Percentiles rank a stretch among this genome's conserved stretches.
Conservation (phyloP, 1,140 invertebrate species). For the Pseudomyrmex gracilis region DNA sequence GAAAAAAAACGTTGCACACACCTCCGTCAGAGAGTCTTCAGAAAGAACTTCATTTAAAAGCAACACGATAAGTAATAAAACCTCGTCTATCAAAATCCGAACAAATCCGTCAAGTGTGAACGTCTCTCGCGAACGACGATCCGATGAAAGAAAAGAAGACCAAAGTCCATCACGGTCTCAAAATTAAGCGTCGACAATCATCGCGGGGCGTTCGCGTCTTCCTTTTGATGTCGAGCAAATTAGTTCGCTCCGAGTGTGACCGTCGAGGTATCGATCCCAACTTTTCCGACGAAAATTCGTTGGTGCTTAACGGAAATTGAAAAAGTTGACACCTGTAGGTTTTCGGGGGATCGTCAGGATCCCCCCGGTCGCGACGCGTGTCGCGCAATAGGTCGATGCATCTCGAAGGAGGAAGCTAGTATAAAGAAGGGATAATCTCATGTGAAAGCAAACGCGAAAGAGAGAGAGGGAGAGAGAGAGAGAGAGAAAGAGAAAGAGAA, state of each 20-base stretch:
- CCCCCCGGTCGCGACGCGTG: not conserved
- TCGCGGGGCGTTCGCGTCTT: not conserved
- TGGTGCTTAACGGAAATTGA: constrained; percentile 31
- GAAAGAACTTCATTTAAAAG: constrained; percentile 29
- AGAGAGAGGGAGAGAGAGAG: too few species aligned
- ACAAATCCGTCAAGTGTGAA: not conserved
- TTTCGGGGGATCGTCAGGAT: not conserved
- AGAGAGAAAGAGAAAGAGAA: not conserved
- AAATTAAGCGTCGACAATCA: not conserved
- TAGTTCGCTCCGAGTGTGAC: too few species aligned
- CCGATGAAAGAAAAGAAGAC: not conserved
- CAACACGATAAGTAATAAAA: constrained; percentile 31
- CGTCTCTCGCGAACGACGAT: too few species aligned
- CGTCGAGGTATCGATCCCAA: not conserved
- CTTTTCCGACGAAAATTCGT: too few species aligned
- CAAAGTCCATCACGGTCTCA: not conserved
- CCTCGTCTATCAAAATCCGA: not conserved
- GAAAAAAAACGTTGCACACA: constrained; percentile 18
- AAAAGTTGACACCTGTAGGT: constrained; percentile 39
- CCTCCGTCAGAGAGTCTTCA: constrained; percentile 3
- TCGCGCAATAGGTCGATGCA: constrained; percentile 49
- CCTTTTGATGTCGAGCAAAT: not conserved
- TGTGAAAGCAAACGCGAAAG: constrained; percentile 67
- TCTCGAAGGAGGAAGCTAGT: constrained; percentile 57
- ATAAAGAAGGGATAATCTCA: constrained; percentile 67